Conservation (phyloP, 2,797 vertebrate species). For the Schizopygopsis malacanthus region DNA sequence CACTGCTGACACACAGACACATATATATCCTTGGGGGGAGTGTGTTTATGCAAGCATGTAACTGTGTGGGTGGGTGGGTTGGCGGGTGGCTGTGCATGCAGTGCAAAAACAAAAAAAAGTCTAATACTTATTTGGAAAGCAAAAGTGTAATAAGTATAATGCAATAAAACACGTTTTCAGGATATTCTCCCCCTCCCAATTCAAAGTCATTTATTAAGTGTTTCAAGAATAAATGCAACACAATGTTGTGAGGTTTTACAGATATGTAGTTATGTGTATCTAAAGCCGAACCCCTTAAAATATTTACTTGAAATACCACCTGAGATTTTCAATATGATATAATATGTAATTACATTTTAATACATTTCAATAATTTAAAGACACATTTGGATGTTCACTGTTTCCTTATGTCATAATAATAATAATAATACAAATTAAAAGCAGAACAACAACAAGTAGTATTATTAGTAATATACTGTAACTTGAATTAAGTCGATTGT, state of each 20-base stretch:
- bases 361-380: too few relatives aligned
- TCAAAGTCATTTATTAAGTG: not conserved
- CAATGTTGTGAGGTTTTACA: not conserved
- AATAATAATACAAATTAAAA: too few relatives aligned
- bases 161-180: not conserved
- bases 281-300: not conserved
- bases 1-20: conserved; percentile 55
- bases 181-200: too few relatives aligned
- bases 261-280: not conserved
- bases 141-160: not conserved
- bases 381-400: not conserved
- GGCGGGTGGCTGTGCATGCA: conserved; percentile 52
- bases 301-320: too few relatives aligned
- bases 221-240: not conserved
- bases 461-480: too few relatives aligned
- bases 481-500: too few relatives aligned
- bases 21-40: conserved; percentile 64
- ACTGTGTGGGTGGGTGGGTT: conserved; percentile 27
- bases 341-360: too few relatives aligned
- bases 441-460: too few relatives aligned
- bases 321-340: too few relatives aligned
- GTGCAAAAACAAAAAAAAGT: not conserved
- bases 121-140: not conserved
- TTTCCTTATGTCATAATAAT: not conserved
- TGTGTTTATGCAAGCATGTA: conserved; percentile 60